Evolutionary conservation across 2,888 invertebrate genomes (phyloP).

Genomic region (Marronus borbonicus): DNA sequence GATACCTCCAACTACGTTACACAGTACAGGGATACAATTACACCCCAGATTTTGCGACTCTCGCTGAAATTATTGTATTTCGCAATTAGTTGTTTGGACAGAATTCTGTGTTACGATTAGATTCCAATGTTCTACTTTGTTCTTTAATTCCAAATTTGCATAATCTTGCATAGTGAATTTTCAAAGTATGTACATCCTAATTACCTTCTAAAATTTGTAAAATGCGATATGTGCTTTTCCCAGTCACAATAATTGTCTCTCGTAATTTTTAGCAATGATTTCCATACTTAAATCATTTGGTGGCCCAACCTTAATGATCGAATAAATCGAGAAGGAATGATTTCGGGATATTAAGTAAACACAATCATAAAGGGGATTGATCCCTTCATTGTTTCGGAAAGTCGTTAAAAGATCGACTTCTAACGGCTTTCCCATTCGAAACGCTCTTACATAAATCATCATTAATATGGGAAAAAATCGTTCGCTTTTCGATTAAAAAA

Average conservation of each 20-base stretch:
- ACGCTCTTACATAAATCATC: constrained; percentile 40
- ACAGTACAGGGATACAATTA: too few relatives aligned
- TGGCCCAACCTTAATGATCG: not conserved
- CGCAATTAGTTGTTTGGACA: too few relatives aligned
- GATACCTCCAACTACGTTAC: too few relatives aligned
- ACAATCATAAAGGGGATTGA: constrained; percentile 33
- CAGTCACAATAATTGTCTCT: constrained; percentile 1
- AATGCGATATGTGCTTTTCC: not conserved
- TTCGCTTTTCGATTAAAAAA: constrained; percentile 44
- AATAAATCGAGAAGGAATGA: constrained; percentile 16
- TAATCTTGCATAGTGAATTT: too few relatives aligned
- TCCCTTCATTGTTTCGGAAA: constrained; percentile 40
- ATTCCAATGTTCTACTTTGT: too few relatives aligned
- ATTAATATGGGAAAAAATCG: constrained; percentile 43
- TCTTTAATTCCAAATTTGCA: too few relatives aligned
- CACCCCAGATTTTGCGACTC: too few relatives aligned
- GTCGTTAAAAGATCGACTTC: constrained; percentile 30
- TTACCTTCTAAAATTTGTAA: too few relatives aligned
- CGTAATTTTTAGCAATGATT: not conserved
- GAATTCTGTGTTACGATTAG: too few relatives aligned
- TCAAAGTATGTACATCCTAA: too few relatives aligned
- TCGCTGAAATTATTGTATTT: too few relatives aligned
- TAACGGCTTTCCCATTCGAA: constrained; percentile 17
- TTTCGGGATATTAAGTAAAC: constrained; percentile 33
- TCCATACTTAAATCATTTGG: constrained; percentile 7